phyloP scores from a whole-genome alignment of 2,888 invertebrate species.

The Catotricha subobsoleta region DNA sequence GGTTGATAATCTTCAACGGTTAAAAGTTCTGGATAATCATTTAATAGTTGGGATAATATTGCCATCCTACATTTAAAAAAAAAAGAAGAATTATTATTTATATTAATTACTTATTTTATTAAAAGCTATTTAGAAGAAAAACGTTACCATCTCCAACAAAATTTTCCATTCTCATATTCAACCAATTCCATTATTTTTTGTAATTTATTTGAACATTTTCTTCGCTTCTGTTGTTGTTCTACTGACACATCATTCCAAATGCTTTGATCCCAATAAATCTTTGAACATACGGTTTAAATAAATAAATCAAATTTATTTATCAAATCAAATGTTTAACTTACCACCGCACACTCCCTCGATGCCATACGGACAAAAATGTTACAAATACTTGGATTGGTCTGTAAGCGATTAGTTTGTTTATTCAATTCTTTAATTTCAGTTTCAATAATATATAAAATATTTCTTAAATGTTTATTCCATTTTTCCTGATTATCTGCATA shows the following conservation, averaged over 20 bases:
- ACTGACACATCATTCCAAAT: neutral
- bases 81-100: neutral
- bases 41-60: constrained; percentile 2
- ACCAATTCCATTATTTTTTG: constrained; percentile 2
- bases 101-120: neutral
- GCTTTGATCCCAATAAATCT: constrained; percentile 3
- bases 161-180: constrained; percentile 2
- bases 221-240: constrained; percentile 4
- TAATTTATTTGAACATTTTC: neutral
- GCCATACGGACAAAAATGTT: neutral
- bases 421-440: constrained; percentile 1
- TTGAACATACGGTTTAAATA: neutral
- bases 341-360: constrained; percentile 5
- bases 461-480: constrained; percentile 5
- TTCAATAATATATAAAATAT: constrained; percentile 4
- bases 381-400: neutral
- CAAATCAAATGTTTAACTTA: neutral
- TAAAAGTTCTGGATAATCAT: constrained; percentile 9
- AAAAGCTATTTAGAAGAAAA: neutral
- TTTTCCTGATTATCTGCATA: neutral
- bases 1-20: constrained; percentile 18
- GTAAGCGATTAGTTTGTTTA: neutral
- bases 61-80: constrained; percentile 2
- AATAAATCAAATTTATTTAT: neutral
- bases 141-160: constrained; percentile 7